Percentiles rank a stretch among this genome's conserved stretches.
phyloP scores from a whole-genome alignment of 2,888 invertebrate genomes.

The Tetragonula carbonaria region DNA sequence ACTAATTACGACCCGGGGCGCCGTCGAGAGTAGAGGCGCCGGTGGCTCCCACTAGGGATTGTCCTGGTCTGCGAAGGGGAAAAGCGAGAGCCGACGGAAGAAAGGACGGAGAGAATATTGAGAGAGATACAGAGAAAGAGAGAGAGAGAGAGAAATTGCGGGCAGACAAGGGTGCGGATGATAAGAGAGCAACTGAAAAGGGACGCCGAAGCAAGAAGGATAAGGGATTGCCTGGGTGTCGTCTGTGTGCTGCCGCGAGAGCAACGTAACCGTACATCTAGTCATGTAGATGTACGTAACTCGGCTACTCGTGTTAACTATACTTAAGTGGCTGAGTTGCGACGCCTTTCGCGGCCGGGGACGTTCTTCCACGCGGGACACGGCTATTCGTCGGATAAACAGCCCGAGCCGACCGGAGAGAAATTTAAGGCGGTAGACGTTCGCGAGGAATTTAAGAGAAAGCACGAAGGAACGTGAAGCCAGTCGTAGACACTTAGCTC shows the following conservation, averaged over 20 bases:
- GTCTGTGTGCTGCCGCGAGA: conserved; percentile 31
- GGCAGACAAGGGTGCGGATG: conserved; percentile 15
- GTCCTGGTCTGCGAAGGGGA: conserved; percentile 52
- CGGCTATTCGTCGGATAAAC: conserved; percentile 34
- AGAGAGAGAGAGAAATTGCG: conserved; percentile 19
- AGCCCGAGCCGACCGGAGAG: conserved; percentile 13
- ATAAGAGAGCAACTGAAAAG: conserved; percentile 28
- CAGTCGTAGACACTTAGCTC: no score
- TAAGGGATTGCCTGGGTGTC: conserved; percentile 53
- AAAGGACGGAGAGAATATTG: no score
- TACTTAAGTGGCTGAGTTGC: conserved; percentile 59
- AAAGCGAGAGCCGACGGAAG: not conserved
- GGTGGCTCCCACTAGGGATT: conserved; percentile 57
- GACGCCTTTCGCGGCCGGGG: conserved; percentile 47
- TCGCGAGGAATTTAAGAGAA: not conserved
- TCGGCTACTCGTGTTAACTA: conserved; percentile 58
- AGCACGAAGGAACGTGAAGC: not conserved
- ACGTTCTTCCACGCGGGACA: not conserved
- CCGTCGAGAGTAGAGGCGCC: conserved; percentile 76
- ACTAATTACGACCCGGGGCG: conserved; percentile 80
- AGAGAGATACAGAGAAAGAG: not conserved
- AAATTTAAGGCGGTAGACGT: not conserved
- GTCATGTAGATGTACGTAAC: conserved; percentile 5
- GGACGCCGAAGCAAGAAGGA: conserved; percentile 51
- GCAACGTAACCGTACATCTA: conserved; percentile 46